These are phyloP conservation scores for Danio tinwini DNA, from an alignment of 2,797 vertebrate genomes.

Conservation along the genomic window DNA sequence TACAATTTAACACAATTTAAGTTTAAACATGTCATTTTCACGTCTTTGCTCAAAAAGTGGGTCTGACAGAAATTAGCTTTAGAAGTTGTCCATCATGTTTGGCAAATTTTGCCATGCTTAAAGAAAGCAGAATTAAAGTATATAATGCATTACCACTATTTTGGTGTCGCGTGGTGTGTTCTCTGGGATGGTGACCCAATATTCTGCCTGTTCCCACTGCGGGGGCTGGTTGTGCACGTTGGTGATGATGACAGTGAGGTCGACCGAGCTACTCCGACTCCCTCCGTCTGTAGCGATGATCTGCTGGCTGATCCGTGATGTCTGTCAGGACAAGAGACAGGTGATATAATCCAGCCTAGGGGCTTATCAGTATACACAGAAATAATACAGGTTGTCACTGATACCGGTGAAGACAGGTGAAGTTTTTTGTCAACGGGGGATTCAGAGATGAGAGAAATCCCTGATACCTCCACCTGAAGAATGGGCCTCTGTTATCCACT, in stretches of 20 bases:
- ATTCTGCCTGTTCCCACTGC: conserved; percentile 82
- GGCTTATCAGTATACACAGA: conserved; percentile 26
- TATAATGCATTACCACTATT: conserved; percentile 78
- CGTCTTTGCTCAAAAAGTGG: too few species aligned
- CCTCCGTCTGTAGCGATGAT: conserved; percentile 87
- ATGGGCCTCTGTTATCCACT: conserved; percentile 60
- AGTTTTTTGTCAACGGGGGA: conserved; percentile 45
- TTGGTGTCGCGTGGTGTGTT: conserved; percentile 83
- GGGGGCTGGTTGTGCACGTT: conserved; percentile 87
- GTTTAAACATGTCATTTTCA: too few species aligned
- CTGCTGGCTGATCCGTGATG: conserved; percentile 75
- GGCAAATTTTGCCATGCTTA: too few species aligned
- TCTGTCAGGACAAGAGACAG: conserved; percentile 66
- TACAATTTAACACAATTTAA: too few species aligned
- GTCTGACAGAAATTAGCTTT: too few species aligned
- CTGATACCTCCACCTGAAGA: conserved; percentile 54
- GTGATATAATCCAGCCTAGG: conserved; percentile 31
- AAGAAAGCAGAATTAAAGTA: conserved; percentile 10
- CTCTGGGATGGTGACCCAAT: conserved; percentile 86
- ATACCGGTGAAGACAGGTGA: conserved; percentile 42
- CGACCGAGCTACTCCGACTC: conserved; percentile 85
- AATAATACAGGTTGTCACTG: conserved; percentile 28
- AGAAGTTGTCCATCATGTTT: too few species aligned
- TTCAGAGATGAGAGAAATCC: conserved; percentile 46
- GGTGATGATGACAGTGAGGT: conserved; percentile 84